Conservation (phyloP, 2,113 vertebrate genomes). For the Saguinus midas region DNA sequence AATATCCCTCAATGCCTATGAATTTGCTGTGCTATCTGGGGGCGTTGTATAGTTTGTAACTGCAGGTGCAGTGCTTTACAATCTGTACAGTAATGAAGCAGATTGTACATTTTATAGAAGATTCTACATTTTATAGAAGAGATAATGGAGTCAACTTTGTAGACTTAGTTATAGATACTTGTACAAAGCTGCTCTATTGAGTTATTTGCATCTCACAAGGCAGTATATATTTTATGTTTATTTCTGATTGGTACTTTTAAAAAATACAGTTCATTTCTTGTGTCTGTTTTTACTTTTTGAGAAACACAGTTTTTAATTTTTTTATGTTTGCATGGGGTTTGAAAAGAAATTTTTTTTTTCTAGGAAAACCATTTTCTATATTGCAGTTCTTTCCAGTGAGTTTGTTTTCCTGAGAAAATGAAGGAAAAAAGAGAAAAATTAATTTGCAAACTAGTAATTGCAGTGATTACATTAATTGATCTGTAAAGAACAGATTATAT, state of each 20-base stretch:
- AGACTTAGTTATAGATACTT: not conserved
- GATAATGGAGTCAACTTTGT: not conserved
- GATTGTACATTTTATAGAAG: not conserved
- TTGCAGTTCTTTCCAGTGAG: not conserved
- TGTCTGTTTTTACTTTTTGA: not conserved
- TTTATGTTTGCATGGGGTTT: not conserved
- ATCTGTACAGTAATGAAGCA: not conserved
- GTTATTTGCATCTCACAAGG: not conserved
- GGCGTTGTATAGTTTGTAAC: not conserved
- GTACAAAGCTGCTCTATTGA: not conserved
- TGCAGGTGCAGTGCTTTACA: not conserved
- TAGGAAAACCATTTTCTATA: not conserved
- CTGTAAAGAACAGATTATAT: not conserved
- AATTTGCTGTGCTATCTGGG: not conserved
- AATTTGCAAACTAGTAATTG: not conserved
- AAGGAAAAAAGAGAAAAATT: not conserved
- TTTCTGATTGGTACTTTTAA: not conserved
- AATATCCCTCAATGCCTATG: not conserved
- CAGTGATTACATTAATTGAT: not conserved
- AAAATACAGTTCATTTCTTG: not conserved
- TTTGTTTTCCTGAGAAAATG: slow-evolving; percentile 20
- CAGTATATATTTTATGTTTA: not conserved
- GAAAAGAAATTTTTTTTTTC: not conserved
- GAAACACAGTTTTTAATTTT: not conserved
- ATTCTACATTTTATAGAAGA: not conserved